Base-by-base conservation (phyloP, 2,888 invertebrate species). In the Blastobasis lacticolella region DNA sequence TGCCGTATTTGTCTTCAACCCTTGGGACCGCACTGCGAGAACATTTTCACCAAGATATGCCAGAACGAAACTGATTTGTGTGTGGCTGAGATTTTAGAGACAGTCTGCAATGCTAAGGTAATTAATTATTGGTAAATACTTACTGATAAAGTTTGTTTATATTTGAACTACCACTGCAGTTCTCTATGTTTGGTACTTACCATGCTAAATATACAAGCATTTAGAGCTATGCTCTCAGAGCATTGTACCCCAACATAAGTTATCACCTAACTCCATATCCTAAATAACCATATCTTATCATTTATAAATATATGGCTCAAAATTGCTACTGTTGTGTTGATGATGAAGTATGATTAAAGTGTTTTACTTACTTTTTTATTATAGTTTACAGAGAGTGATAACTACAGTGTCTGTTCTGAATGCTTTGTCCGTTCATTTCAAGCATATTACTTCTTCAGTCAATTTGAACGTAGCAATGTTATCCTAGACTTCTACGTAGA, bases 1-100 rank as follows among this genome's bases (percentile, higher is more conserved):
- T 88, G 87, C 62, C 61, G 78, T 48, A 65, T 81, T 62, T 88
- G 87, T 61, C 69, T 87, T 49, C 50, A 59, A 41, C 77, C 76
- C 5, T 57, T 84, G 36, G 61, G 58, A 44, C 70, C 68, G 10
- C 43, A 57, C 10, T 74, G 63, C 56, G 85, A 86, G 56, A 80
- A 77, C 61, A 70, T 83, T 51, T 81, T 78, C 50, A 83, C 86
- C 0, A 73, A 64, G 57, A 62, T 87, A 47, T 81, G 78, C 60
- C 82, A 75, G 57, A 73, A 71, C 50, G 72, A 75, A 10, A 61
- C 67, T 10, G 79, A 81, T 52, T 85, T 74, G 64, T 79, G 81
- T 55, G 67, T 84, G 50, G 84, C 84, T 36, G 78, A 84, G 62
- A 68, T 81, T 6, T 57, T 86, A 0, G 58, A 69, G 51, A 64